Evolutionary conservation across 2,797 vertebrate genomes (phyloP).

Genomic region (Eulemur mongoz): DNA sequence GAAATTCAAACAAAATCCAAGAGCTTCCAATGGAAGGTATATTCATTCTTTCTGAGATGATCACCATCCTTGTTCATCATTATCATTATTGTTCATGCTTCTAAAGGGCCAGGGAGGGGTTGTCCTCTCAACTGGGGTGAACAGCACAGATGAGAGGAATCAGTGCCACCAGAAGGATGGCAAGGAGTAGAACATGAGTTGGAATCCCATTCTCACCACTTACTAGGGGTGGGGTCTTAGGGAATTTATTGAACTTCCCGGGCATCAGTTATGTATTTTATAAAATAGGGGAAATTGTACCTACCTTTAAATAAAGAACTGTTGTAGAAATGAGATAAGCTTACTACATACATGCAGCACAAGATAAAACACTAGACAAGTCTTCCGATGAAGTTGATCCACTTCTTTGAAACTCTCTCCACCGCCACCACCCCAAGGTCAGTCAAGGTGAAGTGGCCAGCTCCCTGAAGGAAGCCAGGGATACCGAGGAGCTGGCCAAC

Average conservation of each 20-base stretch:
- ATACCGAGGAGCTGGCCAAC: not conserved
- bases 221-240: not conserved
- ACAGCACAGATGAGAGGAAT: not conserved
- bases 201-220: not conserved
- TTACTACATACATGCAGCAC: not conserved
- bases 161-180: not conserved
- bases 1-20: conserved; percentile 65
- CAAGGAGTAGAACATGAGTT: not conserved
- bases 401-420: not conserved
- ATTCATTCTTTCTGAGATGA: not conserved
- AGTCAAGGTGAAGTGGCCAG: not conserved
- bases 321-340: not conserved
- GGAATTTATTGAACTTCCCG: not conserved
- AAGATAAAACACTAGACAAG: not conserved
- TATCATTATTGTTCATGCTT: not conserved
- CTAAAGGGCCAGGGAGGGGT: not conserved
- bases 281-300: not conserved
- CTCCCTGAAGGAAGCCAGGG: not conserved
- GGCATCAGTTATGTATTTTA: not conserved
- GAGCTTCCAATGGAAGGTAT: not conserved
- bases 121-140: not conserved
- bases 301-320: not conserved
- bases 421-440: not conserved
- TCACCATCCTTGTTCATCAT: not conserved
- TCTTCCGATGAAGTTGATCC: not conserved